A percentile compares a stretch with the other conserved stretches of the same genome.
Conservation (phyloP, 2,113 vertebrate species). For the human (Homo sapiens) region GRCh38 chr12:11766001-11766500, state of each 20-base stretch:
- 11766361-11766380: conserved; percentile 87
- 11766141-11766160: conserved; percentile 47
- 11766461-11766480: conserved; percentile 76
- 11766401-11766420: conserved; percentile 81
- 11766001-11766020: neutral
- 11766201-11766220: conserved; percentile 87
- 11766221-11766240: conserved; percentile 88
- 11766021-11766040: neutral
- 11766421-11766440: conserved; percentile 82
- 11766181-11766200: conserved; percentile 83
- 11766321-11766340: conserved; percentile 96
- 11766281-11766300: conserved; percentile 99
- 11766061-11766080: neutral
- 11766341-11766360: conserved; percentile 91
- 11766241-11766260: conserved; percentile 99
- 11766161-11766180: conserved; percentile 75
- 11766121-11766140: conserved; percentile 37
- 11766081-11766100: neutral
- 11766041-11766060: neutral
- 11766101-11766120: neutral
- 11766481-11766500: conserved; percentile 76
- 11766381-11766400: conserved; percentile 87
- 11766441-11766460: conserved; percentile 87
- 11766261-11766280: conserved; percentile 99
- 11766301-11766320: conserved; percentile 97